A percentile compares a stretch with the other conserved stretches of the same genome.
Evolutionary conservation across 2,113 vertebrate species (phyloP).

Genomic region (Hemiscyllium ocellatum): DNA sequence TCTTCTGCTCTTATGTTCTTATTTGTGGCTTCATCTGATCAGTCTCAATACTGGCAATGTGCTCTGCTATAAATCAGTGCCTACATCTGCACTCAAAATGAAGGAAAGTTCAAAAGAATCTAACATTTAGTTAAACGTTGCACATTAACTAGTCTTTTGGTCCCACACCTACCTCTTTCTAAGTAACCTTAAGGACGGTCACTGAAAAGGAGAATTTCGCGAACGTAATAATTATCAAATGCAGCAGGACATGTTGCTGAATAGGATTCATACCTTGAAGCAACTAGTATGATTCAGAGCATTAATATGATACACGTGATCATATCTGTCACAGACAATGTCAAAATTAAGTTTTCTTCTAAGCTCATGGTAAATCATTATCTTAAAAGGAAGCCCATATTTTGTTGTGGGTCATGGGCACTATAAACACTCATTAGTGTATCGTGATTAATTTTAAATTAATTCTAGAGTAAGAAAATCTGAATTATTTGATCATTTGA

Average conservation of each 20-base stretch:
- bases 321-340: neutral
- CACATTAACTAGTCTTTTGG: neutral
- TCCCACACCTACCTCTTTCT: neutral
- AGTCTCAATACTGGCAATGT: neutral
- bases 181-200: neutral
- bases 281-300: neutral
- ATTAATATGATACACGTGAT: neutral
- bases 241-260: neutral
- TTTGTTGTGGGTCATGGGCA: neutral
- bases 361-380: neutral
- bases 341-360: neutral
- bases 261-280: neutral
- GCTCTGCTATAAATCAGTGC: neutral
- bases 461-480: neutral
- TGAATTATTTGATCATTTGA: neutral
- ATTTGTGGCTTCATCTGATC: neutral
- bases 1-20: neutral
- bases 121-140: conserved; percentile 1
- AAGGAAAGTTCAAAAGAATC: neutral
- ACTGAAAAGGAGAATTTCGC: neutral
- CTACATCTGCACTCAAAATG: neutral
- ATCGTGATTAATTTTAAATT: neutral
- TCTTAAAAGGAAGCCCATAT: neutral
- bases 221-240: neutral
- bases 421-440: neutral